Evolutionary conservation across 2,888 invertebrate species (phyloP).

Genomic region (Alentia gelatinosa): DNA sequence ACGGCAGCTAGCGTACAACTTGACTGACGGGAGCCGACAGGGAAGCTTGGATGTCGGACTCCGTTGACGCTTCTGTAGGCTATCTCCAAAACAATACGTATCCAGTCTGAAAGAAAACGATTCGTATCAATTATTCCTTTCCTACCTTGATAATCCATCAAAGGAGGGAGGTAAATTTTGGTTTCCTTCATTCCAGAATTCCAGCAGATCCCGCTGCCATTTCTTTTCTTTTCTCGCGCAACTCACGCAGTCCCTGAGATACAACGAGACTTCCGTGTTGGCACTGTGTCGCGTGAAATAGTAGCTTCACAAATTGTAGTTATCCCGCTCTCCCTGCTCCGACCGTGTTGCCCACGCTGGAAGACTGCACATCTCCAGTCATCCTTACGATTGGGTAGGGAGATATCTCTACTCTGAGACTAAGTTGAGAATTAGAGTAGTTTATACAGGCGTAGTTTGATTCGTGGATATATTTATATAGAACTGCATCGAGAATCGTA

Average conservation of each 20-base stretch:
- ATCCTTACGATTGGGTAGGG: too few species aligned
- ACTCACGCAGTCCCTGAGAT: background rate
- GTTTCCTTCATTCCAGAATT: slow-evolving; percentile 45
- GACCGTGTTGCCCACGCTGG: too few species aligned
- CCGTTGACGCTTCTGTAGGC: background rate
- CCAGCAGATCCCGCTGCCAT: slow-evolving; percentile 47
- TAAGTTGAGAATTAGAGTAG: too few species aligned
- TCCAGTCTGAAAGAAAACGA: background rate
- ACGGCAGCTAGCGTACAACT: background rate
- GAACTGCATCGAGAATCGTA: too few species aligned
- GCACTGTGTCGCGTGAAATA: background rate
- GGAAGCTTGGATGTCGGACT: background rate
- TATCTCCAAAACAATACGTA: background rate
- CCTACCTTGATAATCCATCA: slow-evolving; percentile 40
- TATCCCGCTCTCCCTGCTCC: too few species aligned
- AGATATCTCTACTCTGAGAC: too few species aligned
- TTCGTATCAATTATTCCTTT: background rate
- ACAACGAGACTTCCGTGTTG: slow-evolving; percentile 24
- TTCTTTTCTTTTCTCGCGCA: slow-evolving; percentile 26
- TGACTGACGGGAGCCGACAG: too few species aligned
- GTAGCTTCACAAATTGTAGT: background rate
- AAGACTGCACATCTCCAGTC: too few species aligned
- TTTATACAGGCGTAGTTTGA: too few species aligned
- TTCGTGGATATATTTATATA: too few species aligned
- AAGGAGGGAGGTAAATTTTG: slow-evolving; percentile 34